Conservation (phyloP, 64 coral and sea anemone species). For the Montipora efflorescens region DNA sequence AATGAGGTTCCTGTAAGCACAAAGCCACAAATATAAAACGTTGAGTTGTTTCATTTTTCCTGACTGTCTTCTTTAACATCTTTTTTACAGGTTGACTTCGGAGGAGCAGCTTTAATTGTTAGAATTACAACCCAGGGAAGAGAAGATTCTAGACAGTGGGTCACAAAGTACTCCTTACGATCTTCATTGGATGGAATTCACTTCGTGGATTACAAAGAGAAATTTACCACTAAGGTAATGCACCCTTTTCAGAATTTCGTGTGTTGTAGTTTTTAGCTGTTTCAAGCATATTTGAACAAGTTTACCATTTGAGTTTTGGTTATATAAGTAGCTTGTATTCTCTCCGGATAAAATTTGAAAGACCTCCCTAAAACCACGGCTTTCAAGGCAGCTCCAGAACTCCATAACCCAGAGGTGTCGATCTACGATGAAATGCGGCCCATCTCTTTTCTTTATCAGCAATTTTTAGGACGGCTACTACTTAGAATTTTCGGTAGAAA, state of each 20-base stretch:
- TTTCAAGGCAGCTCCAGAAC: too few relatives aligned
- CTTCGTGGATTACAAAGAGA: slow-evolving; percentile 58
- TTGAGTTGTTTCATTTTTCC: too few relatives aligned
- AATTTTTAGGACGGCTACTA: too few relatives aligned
- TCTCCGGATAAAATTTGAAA: too few relatives aligned
- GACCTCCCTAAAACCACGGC: too few relatives aligned
- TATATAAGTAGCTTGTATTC: neutral
- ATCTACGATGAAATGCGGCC: too few relatives aligned
- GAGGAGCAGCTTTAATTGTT: slow-evolving; percentile 23
- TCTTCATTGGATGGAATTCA: slow-evolving; percentile 48
- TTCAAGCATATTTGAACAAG: neutral
- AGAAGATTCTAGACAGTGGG: slow-evolving; percentile 46
- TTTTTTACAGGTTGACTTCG: slow-evolving; percentile 47
- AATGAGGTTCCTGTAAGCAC: too few relatives aligned
- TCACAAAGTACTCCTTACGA: slow-evolving; percentile 47
- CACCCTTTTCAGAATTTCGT: neutral
- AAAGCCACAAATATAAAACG: too few relatives aligned
- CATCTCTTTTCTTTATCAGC: too few relatives aligned
- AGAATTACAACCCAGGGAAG: slow-evolving; percentile 56
- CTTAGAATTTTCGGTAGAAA: too few relatives aligned
- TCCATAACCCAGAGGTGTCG: too few relatives aligned
- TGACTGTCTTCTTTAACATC: neutral
- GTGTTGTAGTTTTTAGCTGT: neutral
- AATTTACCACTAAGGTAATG: slow-evolving; percentile 44
- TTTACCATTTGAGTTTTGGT: neutral